These are phyloP conservation scores for Nudaria mundana DNA, from an alignment of 2,888 invertebrate species.

Conservation along the genomic window DNA sequence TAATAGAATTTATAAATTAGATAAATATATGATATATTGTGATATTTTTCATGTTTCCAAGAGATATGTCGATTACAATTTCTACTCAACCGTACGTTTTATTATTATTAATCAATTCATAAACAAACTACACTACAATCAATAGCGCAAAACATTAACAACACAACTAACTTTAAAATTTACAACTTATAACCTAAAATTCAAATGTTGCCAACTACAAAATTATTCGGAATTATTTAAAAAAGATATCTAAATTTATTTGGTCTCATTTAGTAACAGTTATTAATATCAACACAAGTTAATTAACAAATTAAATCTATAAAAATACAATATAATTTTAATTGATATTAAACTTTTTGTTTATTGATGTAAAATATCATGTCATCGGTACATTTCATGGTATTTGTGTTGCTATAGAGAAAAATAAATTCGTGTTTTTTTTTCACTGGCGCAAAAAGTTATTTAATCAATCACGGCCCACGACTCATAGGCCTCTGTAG, in stretches of 20 bases:
- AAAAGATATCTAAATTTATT: constrained; percentile 77
- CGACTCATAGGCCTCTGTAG: no score
- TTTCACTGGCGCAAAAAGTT: no score
- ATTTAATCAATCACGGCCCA: no score
- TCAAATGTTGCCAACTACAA: constrained; percentile 59
- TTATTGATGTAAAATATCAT: no score
- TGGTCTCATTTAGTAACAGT: constrained; percentile 79
- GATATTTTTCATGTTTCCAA: constrained; percentile 3
- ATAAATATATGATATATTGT: constrained; percentile 6
- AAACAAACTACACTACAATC: constrained; percentile 21
- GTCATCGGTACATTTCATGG: no score
- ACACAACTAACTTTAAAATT: constrained; percentile 72
- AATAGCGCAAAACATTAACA: constrained; percentile 45
- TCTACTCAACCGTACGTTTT: not conserved
- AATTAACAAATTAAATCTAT: constrained; percentile 37
- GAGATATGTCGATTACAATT: not conserved
- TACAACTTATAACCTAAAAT: constrained; percentile 72
- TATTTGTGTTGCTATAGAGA: no score
- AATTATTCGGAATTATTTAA: constrained; percentile 35
- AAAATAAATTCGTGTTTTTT: no score
- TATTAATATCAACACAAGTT: constrained; percentile 48
- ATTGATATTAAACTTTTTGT: no score
- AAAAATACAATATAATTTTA: no score
- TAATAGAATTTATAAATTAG: constrained; percentile 12
- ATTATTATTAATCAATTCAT: constrained; percentile 25